Base-by-base conservation (phyloP, 2,797 vertebrate genomes). In the Gymnodraco acuticeps region DNA sequence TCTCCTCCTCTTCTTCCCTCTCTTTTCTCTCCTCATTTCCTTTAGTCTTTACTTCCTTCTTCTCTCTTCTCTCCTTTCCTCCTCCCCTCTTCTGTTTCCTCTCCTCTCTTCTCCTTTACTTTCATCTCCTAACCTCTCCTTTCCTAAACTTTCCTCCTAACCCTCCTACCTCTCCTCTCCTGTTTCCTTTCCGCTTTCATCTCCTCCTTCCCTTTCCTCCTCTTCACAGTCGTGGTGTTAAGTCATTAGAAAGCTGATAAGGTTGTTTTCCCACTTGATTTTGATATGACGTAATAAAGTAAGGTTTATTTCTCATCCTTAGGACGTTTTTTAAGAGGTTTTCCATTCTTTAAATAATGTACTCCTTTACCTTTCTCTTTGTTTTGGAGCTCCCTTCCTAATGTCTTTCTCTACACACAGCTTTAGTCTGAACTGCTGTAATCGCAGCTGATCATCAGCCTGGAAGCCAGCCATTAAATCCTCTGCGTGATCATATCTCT, bases 391-490 rank as follows among this genome's bases (percentile, higher is more conserved):
- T 31, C 15, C 23, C 42, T 9, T 62, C 52, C 65, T 23, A 3
- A 47, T 23, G 17, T 19, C 2, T 41, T 10, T 43, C 15, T 48
- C 0, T 5, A 65, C 48, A 27, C 43, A 54, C 4, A 3, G 23
- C 52, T 23, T 52, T 48, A 38, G 16, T 63, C 53, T 64, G 59
- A 33, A 45, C 55, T 66, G 10, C 0, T 52, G 27, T 73, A 54
- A 73, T 61, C 83, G 1, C 70, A 4, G 74, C 23, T 23, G 10
- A 5, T 9, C 20, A 83, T 80, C 74, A 55, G 61, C 68, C 77
- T 33, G 1, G 71, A 77, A 82, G 74, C 19, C 66, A 33, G 67
- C 42, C 63, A 61, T 83, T 83, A 75, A 81, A 59, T 59, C 62
- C 65, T n/a, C 61, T 0, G 12, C 7, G 10, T 73, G 84, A 86